Evolutionary conservation across 2,113 vertebrate genomes (phyloP).

Genomic region (Melanocharis versteri): DNA sequence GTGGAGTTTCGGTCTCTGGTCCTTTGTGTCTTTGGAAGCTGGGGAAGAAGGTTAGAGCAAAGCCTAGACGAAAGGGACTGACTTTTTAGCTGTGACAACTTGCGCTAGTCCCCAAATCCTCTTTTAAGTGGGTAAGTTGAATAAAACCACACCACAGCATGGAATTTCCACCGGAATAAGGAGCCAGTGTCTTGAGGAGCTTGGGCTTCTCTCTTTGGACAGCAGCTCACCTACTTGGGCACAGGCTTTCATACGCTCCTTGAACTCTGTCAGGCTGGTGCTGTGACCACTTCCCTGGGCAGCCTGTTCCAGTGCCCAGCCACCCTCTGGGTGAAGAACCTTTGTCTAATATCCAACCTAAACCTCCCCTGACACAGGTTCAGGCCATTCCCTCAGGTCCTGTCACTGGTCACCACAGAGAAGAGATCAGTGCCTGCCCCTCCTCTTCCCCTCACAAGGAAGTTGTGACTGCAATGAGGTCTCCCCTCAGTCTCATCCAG

Average conservation of each 20-base stretch:
- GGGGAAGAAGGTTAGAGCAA: not conserved
- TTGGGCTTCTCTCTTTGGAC: not conserved
- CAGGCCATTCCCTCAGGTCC: rapidly evolving
- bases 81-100: not conserved
- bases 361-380: not conserved
- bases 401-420: not conserved
- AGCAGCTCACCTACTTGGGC: rapidly evolving
- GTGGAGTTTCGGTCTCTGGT: rapidly evolving
- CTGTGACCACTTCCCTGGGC: not conserved
- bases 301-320: not conserved
- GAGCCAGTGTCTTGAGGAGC: not conserved
- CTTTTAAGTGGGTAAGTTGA: not conserved
- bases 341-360: not conserved
- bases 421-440: not conserved
- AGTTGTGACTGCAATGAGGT: rapidly evolving
- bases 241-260: not conserved
- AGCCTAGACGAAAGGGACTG: not conserved
- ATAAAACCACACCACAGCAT: not conserved
- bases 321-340: not conserved
- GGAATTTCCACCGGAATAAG: not conserved
- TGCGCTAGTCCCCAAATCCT: not conserved
- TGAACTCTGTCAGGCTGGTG: not conserved
- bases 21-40: too few species aligned
- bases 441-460: rapidly evolving
- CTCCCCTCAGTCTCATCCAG: not conserved